A percentile compares a stretch with the other conserved stretches of the same genome.
phyloP scores from a whole-genome alignment of 2,113 vertebrate species.

The Coptodon rendalli region DNA sequence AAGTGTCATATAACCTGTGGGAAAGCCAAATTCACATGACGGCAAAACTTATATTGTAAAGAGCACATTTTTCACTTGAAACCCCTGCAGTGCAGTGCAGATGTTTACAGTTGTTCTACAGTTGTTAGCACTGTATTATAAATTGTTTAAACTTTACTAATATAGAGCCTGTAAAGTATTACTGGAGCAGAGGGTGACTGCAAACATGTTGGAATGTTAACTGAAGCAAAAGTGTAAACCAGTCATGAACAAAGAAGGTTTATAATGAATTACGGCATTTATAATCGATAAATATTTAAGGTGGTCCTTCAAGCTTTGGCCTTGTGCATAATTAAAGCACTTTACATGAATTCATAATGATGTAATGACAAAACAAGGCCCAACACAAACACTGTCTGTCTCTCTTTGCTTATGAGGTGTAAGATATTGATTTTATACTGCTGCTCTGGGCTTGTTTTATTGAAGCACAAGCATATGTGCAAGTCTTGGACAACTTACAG shows the following conservation, averaged over 20 bases:
- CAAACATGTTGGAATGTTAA: conserved; percentile 37
- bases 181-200: neutral
- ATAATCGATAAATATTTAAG: conserved; percentile 55
- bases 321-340: conserved; percentile 41
- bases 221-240: conserved; percentile 32
- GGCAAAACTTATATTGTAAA: neutral
- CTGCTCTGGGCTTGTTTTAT: neutral
- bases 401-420: neutral
- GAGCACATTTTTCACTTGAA: neutral
- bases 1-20: neutral
- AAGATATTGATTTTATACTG: conserved; percentile 14
- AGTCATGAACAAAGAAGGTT: conserved; percentile 31
- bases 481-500: neutral
- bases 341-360: conserved; percentile 24
- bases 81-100: neutral
- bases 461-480: neutral
- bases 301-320: neutral
- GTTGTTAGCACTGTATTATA: conserved; percentile 41
- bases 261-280: conserved; percentile 46
- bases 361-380: conserved; percentile 16
- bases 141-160: conserved; percentile 55
- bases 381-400: conserved; percentile 3
- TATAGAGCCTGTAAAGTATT: conserved; percentile 35
- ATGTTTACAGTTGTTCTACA: conserved; percentile 41
- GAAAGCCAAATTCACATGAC: neutral